These are phyloP conservation scores for Protonemura montana DNA, from an alignment of 2,888 invertebrate genomes.

Conservation along the genomic window DNA sequence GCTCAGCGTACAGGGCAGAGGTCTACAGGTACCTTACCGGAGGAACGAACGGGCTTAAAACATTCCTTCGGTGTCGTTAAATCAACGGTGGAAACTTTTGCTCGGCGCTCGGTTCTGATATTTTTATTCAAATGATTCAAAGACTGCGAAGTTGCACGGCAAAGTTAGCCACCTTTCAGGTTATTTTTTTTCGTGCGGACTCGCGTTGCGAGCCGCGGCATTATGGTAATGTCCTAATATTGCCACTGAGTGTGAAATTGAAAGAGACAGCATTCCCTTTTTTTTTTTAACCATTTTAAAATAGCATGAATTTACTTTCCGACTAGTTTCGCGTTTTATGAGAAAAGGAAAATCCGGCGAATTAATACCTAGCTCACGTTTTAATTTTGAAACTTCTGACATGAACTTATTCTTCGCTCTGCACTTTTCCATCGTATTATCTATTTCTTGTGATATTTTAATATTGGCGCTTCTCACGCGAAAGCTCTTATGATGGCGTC, in stretches of 20 bases:
- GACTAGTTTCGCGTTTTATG: background rate
- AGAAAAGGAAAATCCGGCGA: background rate
- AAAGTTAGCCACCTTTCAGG: conserved; percentile 12
- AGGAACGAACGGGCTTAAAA: background rate
- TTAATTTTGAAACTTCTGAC: no score
- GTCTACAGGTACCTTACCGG: no score
- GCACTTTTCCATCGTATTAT: no score
- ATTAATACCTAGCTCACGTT: background rate
- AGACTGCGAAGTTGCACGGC: background rate
- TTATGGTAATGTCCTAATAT: background rate
- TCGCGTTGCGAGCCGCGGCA: background rate
- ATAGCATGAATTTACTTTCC: background rate
- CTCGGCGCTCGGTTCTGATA: conserved; percentile 1
- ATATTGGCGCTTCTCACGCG: no score
- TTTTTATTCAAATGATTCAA: conserved; percentile 29
- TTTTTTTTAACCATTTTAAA: background rate
- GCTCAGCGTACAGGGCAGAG: no score
- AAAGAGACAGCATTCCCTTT: conserved; percentile 2
- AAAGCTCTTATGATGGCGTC: no score
- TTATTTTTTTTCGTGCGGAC: background rate
- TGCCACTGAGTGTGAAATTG: conserved; percentile 12
- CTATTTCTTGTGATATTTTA: no score
- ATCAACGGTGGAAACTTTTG: background rate
- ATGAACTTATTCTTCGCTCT: no score
- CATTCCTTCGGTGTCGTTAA: background rate